Percentiles rank a stretch among this genome's conserved stretches.
Evolutionary conservation across 2,888 invertebrate species (phyloP).

Genomic region (Lamellibrachia columna): DNA sequence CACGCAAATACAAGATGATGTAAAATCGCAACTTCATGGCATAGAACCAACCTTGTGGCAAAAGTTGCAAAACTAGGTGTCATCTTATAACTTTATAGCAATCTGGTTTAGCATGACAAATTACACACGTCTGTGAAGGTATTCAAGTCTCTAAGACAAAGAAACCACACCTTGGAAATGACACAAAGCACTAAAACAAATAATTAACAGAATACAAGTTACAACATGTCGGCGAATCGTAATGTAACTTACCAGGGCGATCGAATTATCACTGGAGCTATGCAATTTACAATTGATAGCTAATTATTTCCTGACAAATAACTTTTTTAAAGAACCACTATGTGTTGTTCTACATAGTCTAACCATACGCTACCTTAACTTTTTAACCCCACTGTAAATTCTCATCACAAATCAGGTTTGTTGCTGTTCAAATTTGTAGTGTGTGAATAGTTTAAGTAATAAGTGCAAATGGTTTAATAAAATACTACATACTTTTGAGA

Average conservation of each 20-base stretch:
- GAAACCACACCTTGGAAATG: neutral
- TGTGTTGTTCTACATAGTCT: too few relatives aligned
- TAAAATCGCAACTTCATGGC: neutral
- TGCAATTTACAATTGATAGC: neutral
- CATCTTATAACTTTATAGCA: neutral
- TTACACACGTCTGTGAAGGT: neutral
- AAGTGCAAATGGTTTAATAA: too few relatives aligned
- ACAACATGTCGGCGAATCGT: neutral
- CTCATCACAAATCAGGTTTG: too few relatives aligned
- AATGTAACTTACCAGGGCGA: neutral
- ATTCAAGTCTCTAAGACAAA: neutral
- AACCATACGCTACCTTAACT: too few relatives aligned
- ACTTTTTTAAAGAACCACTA: too few relatives aligned
- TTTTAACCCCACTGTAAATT: too few relatives aligned
- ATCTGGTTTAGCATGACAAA: neutral
- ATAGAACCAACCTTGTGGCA: neutral
- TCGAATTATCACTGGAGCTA: neutral
- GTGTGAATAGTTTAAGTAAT: too few relatives aligned
- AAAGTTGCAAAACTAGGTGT: neutral
- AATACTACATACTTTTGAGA: too few relatives aligned
- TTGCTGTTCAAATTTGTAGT: too few relatives aligned
- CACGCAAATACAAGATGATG: neutral
- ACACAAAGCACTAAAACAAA: too few relatives aligned
- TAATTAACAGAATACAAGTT: neutral
- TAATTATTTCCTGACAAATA: neutral